A percentile compares a stretch with the other conserved stretches of the same genome.
phyloP scores from a whole-genome alignment of 2,888 invertebrate genomes.

The Dolichomitus sp. region DNA sequence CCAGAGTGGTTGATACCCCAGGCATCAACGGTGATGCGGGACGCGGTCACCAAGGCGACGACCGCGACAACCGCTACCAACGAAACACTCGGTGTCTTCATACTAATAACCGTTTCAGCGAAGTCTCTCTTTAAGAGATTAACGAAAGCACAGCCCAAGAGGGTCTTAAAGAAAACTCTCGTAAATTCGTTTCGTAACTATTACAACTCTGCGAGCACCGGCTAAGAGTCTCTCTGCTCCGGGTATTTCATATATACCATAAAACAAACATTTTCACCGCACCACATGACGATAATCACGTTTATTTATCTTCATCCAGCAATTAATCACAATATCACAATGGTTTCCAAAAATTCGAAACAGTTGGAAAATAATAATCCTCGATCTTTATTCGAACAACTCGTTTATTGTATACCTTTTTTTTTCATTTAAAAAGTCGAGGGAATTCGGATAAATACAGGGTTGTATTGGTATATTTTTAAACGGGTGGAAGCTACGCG shows the following conservation, averaged over 20 bases:
- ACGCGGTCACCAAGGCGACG: conserved; percentile 67
- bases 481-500: background rate
- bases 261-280: conserved; percentile 42
- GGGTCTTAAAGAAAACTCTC: background rate
- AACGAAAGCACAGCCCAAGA: background rate
- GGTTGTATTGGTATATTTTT: background rate
- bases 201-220: conserved; percentile 9
- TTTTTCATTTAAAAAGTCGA: background rate
- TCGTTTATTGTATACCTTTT: too few species aligned
- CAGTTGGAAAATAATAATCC: conserved; percentile 1
- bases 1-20: conserved; percentile 86
- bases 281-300: conserved; percentile 33
- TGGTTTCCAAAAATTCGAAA: background rate
- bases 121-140: background rate
- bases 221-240: conserved; percentile 48
- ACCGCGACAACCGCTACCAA: conserved; percentile 81
- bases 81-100: conserved; percentile 65
- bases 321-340: background rate
- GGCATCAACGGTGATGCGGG: conserved; percentile 67
- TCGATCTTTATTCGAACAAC: background rate
- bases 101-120: conserved; percentile 15
- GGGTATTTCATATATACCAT: conserved; percentile 30
- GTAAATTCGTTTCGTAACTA: conserved; percentile 6
- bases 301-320: background rate
- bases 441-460: background rate